Evolutionary conservation across 1,140 invertebrate genomes (phyloP), one percentile per base, ranked within the genome.

Genomic region (Dinothrombium tinctorium): DNA sequence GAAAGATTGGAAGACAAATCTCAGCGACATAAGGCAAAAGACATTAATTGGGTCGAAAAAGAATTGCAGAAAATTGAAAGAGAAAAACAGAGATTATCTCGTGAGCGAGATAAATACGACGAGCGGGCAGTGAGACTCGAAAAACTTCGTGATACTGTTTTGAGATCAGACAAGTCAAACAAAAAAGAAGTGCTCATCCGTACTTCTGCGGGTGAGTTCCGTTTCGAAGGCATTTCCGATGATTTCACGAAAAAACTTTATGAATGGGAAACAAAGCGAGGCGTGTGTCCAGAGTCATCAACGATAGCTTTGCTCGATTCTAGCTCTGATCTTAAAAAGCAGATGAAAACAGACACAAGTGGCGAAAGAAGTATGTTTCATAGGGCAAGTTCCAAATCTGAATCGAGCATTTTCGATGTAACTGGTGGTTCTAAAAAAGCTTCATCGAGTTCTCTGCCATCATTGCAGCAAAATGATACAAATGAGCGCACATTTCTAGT

Each of bases 211-310:
- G 77, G 78, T 7, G 72, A 76, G 31, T 76, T 78, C 52, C 66
- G 74, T 49, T 80, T 81, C 50, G 72, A 79, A 61, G 79, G 80
- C 0, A 80, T 81, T 44, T 80, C 75, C 14, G 68, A 76, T 37
- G 80, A 80, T 47, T 86, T 84, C 54, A 82, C 77, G 0, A 71
- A 76, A 26, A 83, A 83, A 53, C 61, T 86, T 0, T n/a, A n/a
- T n/a, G n/a, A n/a, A n/a, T n/a, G n/a, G n/a, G n/a, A n/a, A n/a
- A n/a, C n/a, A n/a, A n/a, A n/a, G n/a, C n/a, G n/a, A n/a, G n/a
- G n/a, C n/a, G n/a, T n/a, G n/a, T n/a, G n/a, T n/a, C n/a, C n/a
- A n/a, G n/a, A n/a, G n/a, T n/a, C n/a, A n/a, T n/a, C n/a, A n/a
- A n/a, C n/a, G n/a, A n/a, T n/a, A n/a, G n/a, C n/a, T n/a, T n/a